Conservation (phyloP, 2,113 vertebrate genomes). For the Chamaetylas fuelleborni region DNA sequence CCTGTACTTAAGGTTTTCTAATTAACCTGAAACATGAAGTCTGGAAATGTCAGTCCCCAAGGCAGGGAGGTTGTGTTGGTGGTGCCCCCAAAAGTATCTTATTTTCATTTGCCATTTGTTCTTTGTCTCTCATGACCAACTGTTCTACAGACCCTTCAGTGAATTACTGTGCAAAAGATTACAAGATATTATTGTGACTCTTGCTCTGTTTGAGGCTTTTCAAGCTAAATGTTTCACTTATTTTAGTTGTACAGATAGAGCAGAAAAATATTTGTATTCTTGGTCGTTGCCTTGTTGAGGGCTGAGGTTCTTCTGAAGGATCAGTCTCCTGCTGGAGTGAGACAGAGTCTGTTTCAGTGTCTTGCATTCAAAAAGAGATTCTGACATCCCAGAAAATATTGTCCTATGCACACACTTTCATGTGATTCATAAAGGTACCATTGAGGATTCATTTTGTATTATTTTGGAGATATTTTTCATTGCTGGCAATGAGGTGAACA, state of each 20-base stretch:
- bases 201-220: neutral
- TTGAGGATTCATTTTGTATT: constrained; percentile 25
- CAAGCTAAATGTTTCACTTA: neutral
- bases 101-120: neutral
- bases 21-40: neutral
- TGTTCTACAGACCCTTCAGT: neutral
- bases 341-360: neutral
- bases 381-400: neutral
- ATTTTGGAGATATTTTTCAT: constrained; percentile 37
- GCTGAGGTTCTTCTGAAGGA: neutral
- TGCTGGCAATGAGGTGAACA: neutral
- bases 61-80: neutral
- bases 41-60: neutral
- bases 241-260: neutral
- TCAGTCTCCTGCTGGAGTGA: neutral
- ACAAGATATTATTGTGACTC: neutral
- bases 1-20: neutral
- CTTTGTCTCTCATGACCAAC: neutral
- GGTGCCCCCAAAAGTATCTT: neutral
- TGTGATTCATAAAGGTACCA: constrained; percentile 28
- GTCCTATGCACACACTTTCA: neutral
- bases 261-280: neutral
- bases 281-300: neutral
- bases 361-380: neutral
- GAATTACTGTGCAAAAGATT: neutral